Evolutionary conservation across 2,113 vertebrate genomes (phyloP).

Genomic region (Sciurus niger): DNA sequence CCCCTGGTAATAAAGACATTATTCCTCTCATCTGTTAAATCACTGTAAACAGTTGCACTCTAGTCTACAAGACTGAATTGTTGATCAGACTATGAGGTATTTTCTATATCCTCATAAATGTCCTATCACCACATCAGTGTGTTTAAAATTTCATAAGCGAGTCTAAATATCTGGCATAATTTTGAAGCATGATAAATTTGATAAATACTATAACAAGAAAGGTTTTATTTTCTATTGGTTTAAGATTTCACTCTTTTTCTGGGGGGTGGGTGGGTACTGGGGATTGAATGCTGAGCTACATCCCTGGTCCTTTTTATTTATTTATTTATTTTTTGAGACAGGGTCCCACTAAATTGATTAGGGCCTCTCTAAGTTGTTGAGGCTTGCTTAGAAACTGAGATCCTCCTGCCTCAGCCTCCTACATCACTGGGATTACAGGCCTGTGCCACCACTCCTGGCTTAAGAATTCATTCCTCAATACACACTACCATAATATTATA

Average conservation of each 20-base stretch:
- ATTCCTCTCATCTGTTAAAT: neutral
- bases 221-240: neutral
- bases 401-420: too few species aligned
- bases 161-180: neutral
- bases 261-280: too few species aligned
- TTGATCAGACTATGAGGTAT: neutral
- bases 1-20: neutral
- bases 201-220: neutral
- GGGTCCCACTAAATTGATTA: too few species aligned
- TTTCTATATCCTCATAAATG: slow-evolving; percentile 10
- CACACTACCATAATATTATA: neutral
- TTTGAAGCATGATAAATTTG: neutral
- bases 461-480: neutral
- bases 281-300: too few species aligned
- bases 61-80: neutral
- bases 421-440: too few species aligned
- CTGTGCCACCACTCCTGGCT: too few species aligned
- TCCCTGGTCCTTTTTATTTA: too few species aligned
- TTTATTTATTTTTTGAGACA: too few species aligned
- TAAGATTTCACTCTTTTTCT: neutral
- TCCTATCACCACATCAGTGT: neutral
- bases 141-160: slow-evolving; percentile 25
- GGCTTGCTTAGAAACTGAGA: too few species aligned
- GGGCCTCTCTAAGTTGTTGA: too few species aligned
- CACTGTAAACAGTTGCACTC: neutral